phyloP scores from a whole-genome alignment of 2,797 vertebrate genomes.

The Chromobotia macracanthus region DNA sequence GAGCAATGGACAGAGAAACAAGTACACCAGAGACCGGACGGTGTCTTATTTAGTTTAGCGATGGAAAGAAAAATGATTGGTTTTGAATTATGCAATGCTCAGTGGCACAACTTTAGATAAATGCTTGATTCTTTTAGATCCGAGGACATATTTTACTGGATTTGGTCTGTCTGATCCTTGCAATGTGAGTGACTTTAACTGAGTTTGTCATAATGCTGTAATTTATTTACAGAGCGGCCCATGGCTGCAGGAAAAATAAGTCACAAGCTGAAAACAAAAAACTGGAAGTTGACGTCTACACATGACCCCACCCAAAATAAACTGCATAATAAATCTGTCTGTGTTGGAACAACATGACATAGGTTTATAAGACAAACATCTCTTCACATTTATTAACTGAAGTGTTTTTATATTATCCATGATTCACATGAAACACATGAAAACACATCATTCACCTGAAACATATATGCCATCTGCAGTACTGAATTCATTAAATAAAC shows the following conservation, averaged over 20 bases:
- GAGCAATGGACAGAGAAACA: constrained; percentile 62
- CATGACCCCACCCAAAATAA: constrained; percentile 13
- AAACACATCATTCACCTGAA: constrained; percentile 1
- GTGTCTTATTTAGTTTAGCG: constrained; percentile 77
- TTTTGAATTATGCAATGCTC: constrained; percentile 78
- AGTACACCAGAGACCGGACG: constrained; percentile 63
- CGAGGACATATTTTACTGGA: constrained; percentile 66
- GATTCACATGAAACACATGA: constrained; percentile 3
- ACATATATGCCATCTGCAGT: not conserved
- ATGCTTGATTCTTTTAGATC: constrained; percentile 72
- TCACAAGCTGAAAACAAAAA: constrained; percentile 34
- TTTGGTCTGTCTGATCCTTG: constrained; percentile 43
- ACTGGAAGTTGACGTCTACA: constrained; percentile 58
- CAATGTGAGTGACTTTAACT: constrained; percentile 71
- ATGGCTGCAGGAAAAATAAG: constrained; percentile 48
- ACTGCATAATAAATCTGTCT: not conserved
- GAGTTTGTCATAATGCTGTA: constrained; percentile 72
- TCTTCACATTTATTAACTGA: constrained; percentile 29
- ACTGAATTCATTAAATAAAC: not conserved
- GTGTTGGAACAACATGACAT: constrained; percentile 15
- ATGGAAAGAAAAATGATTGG: constrained; percentile 74
- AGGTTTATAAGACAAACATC: constrained; percentile 5
- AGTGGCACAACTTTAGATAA: constrained; percentile 70
- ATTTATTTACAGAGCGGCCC: constrained; percentile 71
- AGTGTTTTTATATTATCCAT: constrained; percentile 21